Percentiles rank a stretch among this genome's conserved stretches.
phyloP scores from a whole-genome alignment of 2,113 vertebrate genomes.

The Mormoops blainvillei region DNA sequence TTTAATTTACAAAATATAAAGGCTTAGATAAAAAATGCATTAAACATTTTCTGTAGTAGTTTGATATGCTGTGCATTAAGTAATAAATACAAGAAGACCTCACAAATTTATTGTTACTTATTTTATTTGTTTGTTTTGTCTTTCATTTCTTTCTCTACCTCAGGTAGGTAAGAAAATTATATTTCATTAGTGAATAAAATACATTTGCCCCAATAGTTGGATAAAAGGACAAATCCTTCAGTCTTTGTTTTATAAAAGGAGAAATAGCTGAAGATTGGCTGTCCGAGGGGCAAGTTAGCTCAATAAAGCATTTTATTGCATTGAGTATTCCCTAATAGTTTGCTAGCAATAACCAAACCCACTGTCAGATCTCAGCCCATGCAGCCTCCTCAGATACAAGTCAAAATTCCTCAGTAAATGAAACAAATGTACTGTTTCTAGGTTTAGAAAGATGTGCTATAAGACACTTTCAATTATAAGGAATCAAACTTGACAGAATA shows the following conservation, averaged over 20 bases:
- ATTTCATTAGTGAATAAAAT: not conserved
- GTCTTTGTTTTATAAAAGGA: not conserved
- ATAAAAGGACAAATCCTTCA: not conserved
- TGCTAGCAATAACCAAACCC: not conserved
- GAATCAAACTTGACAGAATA: not conserved
- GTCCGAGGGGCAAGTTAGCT: not conserved
- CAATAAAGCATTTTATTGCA: not conserved
- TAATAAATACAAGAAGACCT: not conserved
- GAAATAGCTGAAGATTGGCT: not conserved
- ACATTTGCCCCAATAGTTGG: not conserved
- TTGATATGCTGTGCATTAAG: not conserved
- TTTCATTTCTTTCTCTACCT: not conserved
- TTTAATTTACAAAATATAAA: not conserved
- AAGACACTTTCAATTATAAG: not conserved
- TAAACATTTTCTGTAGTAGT: not conserved
- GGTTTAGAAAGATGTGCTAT: not conserved
- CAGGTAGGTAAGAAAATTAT: not conserved
- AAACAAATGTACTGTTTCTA: not conserved
- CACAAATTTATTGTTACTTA: not conserved
- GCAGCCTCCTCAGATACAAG: not conserved
- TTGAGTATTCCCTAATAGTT: not conserved
- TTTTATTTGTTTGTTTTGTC: not conserved
- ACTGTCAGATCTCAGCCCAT: not conserved
- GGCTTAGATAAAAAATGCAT: not conserved
- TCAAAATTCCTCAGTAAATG: not conserved